Evolutionary conservation across 2,888 invertebrate genomes (phyloP).

Genomic region (Ophraella communa): DNA sequence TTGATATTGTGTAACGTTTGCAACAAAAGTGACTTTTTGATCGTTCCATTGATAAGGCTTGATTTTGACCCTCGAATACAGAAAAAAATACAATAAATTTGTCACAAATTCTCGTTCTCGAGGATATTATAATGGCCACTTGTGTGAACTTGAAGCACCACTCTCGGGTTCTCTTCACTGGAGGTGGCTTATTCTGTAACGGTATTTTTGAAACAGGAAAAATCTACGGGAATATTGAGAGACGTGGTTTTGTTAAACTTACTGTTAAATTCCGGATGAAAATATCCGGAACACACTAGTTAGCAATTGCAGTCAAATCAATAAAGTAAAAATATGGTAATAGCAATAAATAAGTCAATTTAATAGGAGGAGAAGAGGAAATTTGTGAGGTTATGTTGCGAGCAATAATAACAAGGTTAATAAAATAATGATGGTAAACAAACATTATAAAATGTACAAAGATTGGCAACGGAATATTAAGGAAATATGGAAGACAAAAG

Average conservation of each 20-base stretch:
- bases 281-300: no score
- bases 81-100: conserved; percentile 50
- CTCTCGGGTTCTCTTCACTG: conserved; percentile 28
- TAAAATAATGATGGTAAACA: no score
- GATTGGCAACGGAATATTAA: no score
- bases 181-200: conserved; percentile 44
- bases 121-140: conserved; percentile 47
- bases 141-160: conserved; percentile 38
- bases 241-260: not conserved
- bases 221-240: not conserved
- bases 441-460: no score
- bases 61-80: conserved; percentile 41
- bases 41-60: conserved; percentile 43
- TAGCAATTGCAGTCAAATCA: no score
- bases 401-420: no score
- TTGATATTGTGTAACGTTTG: conserved; percentile 37
- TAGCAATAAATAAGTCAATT: no score
- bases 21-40: conserved; percentile 48
- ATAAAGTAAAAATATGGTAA: no score
- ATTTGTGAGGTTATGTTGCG: no score
- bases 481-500: no score
- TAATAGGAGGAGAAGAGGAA: no score
- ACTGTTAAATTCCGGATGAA: no score
- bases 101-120: conserved; percentile 47
- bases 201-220: conserved; percentile 39